Conservation (phyloP, 2,113 vertebrate species). For the Gymnarchus niloticus region DNA sequence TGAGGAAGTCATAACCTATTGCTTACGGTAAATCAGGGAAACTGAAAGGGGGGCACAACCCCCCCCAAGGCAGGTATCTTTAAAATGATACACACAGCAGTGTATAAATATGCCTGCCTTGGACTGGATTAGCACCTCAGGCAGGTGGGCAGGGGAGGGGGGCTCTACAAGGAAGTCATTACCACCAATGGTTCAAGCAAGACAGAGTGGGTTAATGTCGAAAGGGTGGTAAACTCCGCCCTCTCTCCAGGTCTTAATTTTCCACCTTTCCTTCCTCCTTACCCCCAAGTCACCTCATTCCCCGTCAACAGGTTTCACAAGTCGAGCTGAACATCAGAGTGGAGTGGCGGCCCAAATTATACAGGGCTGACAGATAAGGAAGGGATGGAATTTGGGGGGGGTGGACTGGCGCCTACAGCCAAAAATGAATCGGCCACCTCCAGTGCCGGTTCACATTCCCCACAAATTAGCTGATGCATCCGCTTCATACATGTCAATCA, state of each 20-base stretch:
- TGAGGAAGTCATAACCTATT: conserved; percentile 90
- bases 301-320: conserved; percentile 31
- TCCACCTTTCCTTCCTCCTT: conserved; percentile 18
- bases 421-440: conserved; percentile 2
- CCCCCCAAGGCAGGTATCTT: conserved; percentile 60
- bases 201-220: not conserved
- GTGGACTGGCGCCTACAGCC: not conserved
- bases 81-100: conserved; percentile 6
- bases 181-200: not conserved
- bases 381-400: conserved; percentile 18
- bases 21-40: conserved; percentile 84
- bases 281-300: conserved; percentile 9
- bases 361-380: conserved; percentile 34
- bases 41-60: conserved; percentile 70
- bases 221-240: not conserved
- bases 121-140: conserved; percentile 15
- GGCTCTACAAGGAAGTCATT: conserved; percentile 10
- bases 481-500: conserved; percentile 24
- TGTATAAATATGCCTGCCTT: conserved; percentile 15
- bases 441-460: not conserved
- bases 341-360: conserved; percentile 21
- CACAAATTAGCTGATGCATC: conserved; percentile 12
- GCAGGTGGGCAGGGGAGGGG: conserved; percentile 7
- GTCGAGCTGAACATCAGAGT: conserved; percentile 29
- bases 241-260: not conserved